Evolutionary conservation across 2,797 vertebrate genomes (phyloP), one percentile per base, ranked within the genome.

Genomic region (Darevskia mixta): DNA sequence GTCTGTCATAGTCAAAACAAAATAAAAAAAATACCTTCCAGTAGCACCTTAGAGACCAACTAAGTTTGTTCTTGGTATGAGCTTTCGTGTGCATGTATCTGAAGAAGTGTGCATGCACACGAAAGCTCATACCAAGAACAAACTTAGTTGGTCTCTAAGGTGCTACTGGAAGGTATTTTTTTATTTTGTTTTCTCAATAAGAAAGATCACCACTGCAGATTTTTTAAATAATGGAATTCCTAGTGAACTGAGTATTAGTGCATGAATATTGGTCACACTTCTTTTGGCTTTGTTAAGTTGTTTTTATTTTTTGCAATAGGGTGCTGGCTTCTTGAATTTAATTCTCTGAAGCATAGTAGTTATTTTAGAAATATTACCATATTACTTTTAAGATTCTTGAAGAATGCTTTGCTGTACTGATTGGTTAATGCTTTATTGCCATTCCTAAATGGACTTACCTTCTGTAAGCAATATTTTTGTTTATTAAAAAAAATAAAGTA

Each of bases 401-500:
- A 43, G 27, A 77, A 27, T 29, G 43, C 79, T 92, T 7, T 73
- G 58, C 38, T 94, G 64, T 64, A 45, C 15, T 71, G 79, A 81
- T 79, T 93, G 87, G 90, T 69, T 90, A 58, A 79, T 90, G 93
- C 67, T 81, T 38, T 84, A 77, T 69, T 81, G 82, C 64, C 1
- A 0, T 89, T 94, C 86, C 90, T 89, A 91, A 91, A 86, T 90
- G 88, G 77, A 92, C 88, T 67, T 80, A 89, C 91, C 79, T 43
- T 71, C 81, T 89, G 86, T 71, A 88, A 90, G 73, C 25, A 88
- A 90, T 90, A 82, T 86, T 69, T 92, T 90, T 92, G 84, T 83
- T 94, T 94, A 72, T 86, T 86, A 76, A 83, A 45, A 79, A 88
- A 93, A 95, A 94, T 87, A 67, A 91, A 93, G 49, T 89, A 83